phyloP scores from a whole-genome alignment of 2,888 invertebrate genomes.

The Hirudinaria manillensis region DNA sequence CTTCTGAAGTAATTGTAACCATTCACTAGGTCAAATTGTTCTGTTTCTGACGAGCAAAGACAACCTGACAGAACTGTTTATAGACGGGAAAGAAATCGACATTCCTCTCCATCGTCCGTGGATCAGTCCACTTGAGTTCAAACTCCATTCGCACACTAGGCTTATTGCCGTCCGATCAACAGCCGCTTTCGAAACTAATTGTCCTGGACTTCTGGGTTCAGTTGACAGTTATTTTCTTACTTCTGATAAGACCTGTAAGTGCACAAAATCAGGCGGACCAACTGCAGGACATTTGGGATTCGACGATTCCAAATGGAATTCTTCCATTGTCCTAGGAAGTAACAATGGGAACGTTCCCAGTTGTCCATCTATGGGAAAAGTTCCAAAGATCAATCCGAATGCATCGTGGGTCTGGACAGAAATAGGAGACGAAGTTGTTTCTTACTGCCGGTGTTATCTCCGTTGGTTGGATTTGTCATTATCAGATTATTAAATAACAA shows the following conservation, averaged over 20 bases:
- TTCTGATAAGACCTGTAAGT: neutral
- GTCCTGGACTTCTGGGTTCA: neutral
- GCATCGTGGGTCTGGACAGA: neutral
- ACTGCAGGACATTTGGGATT: neutral
- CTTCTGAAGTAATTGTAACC: too few relatives aligned
- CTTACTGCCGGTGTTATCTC: slow-evolving; percentile 7
- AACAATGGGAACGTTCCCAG: slow-evolving; percentile 3
- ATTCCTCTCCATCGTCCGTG: neutral
- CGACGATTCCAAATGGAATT: slow-evolving; percentile 4
- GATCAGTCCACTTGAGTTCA: neutral
- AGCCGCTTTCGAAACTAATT: neutral
- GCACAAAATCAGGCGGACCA: neutral
- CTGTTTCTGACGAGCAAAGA: slow-evolving; percentile 2
- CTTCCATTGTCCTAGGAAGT: neutral
- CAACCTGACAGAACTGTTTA: neutral
- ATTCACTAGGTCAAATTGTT: neutral
- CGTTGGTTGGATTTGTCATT: slow-evolving; percentile 6
- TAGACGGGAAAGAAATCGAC: neutral
- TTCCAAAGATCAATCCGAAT: slow-evolving; percentile 2
- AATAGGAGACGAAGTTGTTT: neutral
- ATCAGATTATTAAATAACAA: neutral
- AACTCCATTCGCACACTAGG: neutral
- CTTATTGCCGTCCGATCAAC: neutral
- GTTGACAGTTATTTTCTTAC: neutral
- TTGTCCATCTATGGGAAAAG: neutral